Percentiles rank a stretch among this genome's conserved stretches.
phyloP scores from a whole-genome alignment of 2,113 vertebrate genomes.

The Ranitomeya variabilis region DNA sequence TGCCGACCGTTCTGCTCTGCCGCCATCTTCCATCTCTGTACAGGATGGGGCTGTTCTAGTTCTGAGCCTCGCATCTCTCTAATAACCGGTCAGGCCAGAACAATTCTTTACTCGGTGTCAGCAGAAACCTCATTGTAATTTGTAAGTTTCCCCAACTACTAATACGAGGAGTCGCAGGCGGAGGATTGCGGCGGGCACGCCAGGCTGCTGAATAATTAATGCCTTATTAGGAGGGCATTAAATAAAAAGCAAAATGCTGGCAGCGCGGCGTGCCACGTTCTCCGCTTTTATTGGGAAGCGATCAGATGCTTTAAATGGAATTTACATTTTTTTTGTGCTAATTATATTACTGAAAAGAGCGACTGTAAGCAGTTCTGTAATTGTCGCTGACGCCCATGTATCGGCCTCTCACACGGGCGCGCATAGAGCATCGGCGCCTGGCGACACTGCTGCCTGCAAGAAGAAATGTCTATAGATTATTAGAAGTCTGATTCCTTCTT shows the following conservation, averaged over 20 bases:
- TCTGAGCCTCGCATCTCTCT: neutral
- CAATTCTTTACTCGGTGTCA: neutral
- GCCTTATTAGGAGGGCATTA: constrained; percentile 32
- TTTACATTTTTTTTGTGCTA: constrained; percentile 18
- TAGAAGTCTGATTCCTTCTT: neutral
- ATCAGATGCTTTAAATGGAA: constrained; percentile 32
- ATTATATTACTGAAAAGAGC: constrained; percentile 38
- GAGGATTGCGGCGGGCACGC: neutral
- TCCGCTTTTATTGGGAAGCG: neutral
- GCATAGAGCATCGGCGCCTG: neutral
- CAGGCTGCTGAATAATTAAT: constrained; percentile 35
- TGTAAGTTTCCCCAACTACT: neutral
- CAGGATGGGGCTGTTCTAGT: neutral
- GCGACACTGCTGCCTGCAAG: neutral
- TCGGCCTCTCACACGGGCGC: neutral
- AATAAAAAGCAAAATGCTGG: constrained; percentile 37
- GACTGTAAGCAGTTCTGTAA: constrained; percentile 29
- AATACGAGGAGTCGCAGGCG: constrained; percentile 8
- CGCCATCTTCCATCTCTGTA: neutral
- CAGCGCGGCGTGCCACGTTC: neutral
- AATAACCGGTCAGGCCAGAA: neutral
- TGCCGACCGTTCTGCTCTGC: too few species aligned
- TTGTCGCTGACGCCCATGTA: constrained; percentile 2
- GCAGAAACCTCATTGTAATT: constrained; percentile 4
- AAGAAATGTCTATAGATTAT: neutral